Conservation (phyloP, 2,797 vertebrate genomes). For the Euphonia xanthogaster region DNA sequence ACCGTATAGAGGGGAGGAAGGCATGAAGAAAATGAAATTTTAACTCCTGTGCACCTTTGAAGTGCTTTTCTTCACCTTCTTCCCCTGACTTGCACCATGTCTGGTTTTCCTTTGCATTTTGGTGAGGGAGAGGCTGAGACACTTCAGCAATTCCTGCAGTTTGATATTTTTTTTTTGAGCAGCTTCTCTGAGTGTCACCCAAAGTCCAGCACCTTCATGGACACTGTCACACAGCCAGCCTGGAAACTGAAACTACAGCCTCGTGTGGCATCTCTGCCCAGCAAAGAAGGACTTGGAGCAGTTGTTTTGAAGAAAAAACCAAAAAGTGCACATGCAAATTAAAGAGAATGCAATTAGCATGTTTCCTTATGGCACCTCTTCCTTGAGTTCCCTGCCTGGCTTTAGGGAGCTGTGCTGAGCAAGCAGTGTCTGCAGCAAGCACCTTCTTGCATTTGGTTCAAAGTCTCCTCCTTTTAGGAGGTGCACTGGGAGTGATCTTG, state of each 20-base stretch:
- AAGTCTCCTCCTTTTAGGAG: background rate
- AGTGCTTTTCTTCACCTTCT: constrained; percentile 18
- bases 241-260: background rate
- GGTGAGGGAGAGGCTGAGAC: background rate
- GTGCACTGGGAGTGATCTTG: background rate
- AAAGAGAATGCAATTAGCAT: constrained; percentile 14
- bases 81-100: background rate
- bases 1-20: constrained; percentile 27
- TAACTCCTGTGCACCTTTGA: constrained; percentile 11
- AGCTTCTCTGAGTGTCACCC: background rate
- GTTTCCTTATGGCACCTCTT: constrained; percentile 7
- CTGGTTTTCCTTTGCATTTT: constrained; percentile 20
- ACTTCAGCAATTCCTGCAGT: background rate
- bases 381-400: background rate
- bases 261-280: background rate
- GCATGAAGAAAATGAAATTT: constrained; percentile 5
- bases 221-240: background rate
- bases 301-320: background rate
- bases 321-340: constrained; percentile 29
- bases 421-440: constrained; percentile 5
- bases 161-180: background rate
- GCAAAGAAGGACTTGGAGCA: background rate
- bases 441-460: background rate
- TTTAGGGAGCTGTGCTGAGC: background rate
- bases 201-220: background rate